A percentile compares a stretch with the other conserved stretches of the same genome.
Conservation (phyloP, 2,888 invertebrate species). For the Agrilus mali region DNA sequence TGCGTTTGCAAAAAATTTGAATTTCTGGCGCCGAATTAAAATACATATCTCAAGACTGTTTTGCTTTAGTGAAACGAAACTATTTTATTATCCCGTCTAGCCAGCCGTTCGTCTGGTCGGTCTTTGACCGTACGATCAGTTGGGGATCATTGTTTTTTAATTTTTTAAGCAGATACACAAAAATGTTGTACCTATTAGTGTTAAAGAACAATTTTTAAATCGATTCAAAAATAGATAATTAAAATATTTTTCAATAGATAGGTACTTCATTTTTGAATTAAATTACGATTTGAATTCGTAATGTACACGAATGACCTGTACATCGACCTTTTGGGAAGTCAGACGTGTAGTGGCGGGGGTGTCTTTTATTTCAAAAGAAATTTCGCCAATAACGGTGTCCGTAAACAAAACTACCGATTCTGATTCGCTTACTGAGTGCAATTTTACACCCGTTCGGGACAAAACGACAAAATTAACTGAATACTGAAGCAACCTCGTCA, state of each 20-base stretch:
- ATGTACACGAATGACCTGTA: conserved; percentile 13
- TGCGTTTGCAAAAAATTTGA: too few species aligned
- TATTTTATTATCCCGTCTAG: neutral
- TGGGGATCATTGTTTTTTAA: too few species aligned
- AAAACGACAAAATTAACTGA: too few species aligned
- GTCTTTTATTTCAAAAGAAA: conserved; percentile 27
- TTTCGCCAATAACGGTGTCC: conserved; percentile 20
- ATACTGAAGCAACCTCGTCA: too few species aligned
- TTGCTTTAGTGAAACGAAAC: too few species aligned
- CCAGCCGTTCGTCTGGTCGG: neutral
- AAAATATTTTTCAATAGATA: too few species aligned
- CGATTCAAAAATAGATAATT: too few species aligned
- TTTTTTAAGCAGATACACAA: too few species aligned
- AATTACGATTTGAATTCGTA: neutral
- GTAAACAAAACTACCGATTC: conserved; percentile 26
- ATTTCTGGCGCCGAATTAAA: too few species aligned
- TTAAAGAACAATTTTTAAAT: too few species aligned
- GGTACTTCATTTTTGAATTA: neutral
- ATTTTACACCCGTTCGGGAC: neutral
- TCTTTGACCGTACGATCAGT: neutral
- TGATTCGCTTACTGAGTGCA: conserved; percentile 19
- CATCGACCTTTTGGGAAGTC: conserved; percentile 23
- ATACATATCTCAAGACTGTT: too few species aligned
- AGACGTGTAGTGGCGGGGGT: conserved; percentile 18
- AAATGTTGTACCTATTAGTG: too few species aligned